Conservation (phyloP, 2,888 invertebrate species). For the Harpalus rubripes region DNA sequence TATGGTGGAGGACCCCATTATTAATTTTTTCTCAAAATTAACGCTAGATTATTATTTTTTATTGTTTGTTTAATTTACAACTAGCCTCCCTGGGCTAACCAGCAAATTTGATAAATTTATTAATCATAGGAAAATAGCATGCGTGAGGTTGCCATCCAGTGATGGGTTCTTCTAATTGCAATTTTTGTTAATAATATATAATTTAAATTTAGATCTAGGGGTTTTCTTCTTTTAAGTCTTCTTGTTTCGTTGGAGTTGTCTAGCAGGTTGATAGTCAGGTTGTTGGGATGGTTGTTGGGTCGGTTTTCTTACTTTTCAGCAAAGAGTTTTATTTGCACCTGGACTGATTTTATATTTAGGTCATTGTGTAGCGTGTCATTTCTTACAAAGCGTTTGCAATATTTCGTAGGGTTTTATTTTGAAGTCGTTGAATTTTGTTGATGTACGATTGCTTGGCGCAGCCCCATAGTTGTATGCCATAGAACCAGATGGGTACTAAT, state of each 20-base stretch:
- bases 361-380: slow-evolving; percentile 62
- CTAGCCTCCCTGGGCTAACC: neutral
- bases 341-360: slow-evolving; percentile 41
- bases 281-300: neutral
- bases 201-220: neutral
- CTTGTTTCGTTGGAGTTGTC: neutral
- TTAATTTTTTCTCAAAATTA: too few relatives aligned
- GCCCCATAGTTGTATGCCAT: slow-evolving; percentile 64
- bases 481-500: slow-evolving; percentile 34
- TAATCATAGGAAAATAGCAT: too few relatives aligned
- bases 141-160: neutral
- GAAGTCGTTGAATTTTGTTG: slow-evolving; percentile 52
- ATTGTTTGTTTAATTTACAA: neutral
- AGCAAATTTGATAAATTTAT: neutral
- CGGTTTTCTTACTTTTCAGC: neutral
- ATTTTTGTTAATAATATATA: neutral
- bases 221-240: neutral
- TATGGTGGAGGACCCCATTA: too few relatives aligned
- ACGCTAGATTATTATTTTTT: too few relatives aligned
- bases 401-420: slow-evolving; percentile 52
- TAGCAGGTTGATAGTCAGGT: neutral
- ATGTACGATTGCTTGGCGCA: slow-evolving; percentile 53
- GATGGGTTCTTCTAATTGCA: neutral
- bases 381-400: slow-evolving; percentile 44
- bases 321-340: slow-evolving; percentile 27